Percentiles rank a stretch among this genome's conserved stretches.
Conservation (phyloP, 2,797 vertebrate species). For the Peromyscus nudipes region DNA sequence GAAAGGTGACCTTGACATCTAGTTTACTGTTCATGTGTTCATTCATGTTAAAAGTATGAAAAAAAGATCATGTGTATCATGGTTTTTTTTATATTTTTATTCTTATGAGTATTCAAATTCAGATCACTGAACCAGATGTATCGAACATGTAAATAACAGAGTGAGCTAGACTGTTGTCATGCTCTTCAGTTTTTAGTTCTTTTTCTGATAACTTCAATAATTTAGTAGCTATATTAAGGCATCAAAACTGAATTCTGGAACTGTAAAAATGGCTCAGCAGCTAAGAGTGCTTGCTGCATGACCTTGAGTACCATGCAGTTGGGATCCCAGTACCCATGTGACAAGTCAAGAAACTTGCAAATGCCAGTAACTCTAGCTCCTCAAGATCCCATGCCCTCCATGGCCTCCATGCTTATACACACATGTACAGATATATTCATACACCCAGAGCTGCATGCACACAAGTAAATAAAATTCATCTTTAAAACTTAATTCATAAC, state of each 20-base stretch:
- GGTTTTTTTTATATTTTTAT: slow-evolving; percentile 44
- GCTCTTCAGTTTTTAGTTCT: background rate
- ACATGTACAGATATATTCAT: background rate
- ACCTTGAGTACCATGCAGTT: background rate
- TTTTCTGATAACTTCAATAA: background rate
- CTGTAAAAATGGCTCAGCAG: background rate
- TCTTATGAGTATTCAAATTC: slow-evolving; percentile 8
- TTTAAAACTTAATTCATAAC: background rate
- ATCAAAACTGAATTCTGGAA: background rate
- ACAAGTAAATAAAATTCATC: background rate
- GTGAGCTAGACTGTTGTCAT: background rate
- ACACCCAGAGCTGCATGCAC: background rate
- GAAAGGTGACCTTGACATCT: background rate
- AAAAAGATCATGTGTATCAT: background rate
- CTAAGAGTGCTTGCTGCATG: background rate
- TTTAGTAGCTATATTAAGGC: slow-evolving; percentile 6
- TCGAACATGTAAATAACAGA: background rate
- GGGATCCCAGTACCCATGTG: background rate
- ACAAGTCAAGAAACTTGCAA: background rate
- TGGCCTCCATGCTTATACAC: background rate
- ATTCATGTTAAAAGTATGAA: slow-evolving; percentile 5
- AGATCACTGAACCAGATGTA: background rate
- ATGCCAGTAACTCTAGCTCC: background rate
- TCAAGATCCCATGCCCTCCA: background rate
- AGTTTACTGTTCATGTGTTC: background rate